Percentiles rank a stretch among this genome's conserved stretches.
phyloP scores from a whole-genome alignment of 2,113 vertebrate genomes.

The Ageneiosus marmoratus region DNA sequence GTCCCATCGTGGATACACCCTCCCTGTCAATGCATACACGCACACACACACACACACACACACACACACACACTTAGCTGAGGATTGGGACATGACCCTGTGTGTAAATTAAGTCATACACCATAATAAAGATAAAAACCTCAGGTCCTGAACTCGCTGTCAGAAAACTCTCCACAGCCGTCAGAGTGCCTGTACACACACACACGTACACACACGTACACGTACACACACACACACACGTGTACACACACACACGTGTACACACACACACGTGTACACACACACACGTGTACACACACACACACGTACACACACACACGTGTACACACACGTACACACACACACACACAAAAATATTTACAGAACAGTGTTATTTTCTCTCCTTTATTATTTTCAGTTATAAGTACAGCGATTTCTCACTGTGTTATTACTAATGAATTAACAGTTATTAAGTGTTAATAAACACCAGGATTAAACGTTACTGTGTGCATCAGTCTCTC shows the following conservation, averaged over 20 bases:
- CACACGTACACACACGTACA: constrained; percentile 21
- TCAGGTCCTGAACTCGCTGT: constrained; percentile 80
- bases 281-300: constrained; percentile 84
- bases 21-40: constrained; percentile 73
- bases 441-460: neutral
- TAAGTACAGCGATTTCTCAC: neutral
- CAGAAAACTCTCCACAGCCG: constrained; percentile 90
- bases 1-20: constrained; percentile 85
- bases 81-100: neutral
- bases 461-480: neutral
- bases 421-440: neutral
- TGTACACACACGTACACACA: no score
- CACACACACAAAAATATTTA: neutral
- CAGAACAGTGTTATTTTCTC: neutral
- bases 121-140: constrained; percentile 67
- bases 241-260: no score
- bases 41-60: neutral
- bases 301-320: constrained; percentile 27
- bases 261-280: no score
- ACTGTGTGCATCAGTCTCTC: neutral
- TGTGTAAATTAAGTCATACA: neutral
- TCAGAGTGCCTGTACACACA: constrained; percentile 80
- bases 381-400: neutral
- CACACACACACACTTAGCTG: neutral
- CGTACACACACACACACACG: neutral